These are phyloP conservation scores for Clitarchus hookeri DNA, from an alignment of 2,888 invertebrate genomes.

Conservation along the genomic window DNA sequence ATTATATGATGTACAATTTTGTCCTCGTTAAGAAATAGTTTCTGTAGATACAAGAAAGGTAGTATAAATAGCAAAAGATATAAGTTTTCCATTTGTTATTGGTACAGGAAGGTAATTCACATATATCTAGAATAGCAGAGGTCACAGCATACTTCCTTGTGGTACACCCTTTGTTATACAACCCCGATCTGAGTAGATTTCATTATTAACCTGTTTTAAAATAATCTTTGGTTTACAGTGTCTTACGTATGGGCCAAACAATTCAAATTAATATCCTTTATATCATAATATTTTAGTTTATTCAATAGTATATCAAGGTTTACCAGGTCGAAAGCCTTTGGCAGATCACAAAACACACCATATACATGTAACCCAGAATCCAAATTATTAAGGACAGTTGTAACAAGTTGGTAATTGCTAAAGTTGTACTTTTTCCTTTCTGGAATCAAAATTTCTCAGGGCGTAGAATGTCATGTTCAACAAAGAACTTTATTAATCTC, in stretches of 20 bases:
- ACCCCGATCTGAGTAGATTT: neutral
- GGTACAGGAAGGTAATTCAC: neutral
- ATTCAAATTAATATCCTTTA: neutral
- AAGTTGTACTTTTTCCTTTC: conserved; percentile 28
- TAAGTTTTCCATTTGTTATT: too few relatives aligned
- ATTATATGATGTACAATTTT: too few relatives aligned
- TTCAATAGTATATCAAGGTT: neutral
- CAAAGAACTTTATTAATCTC: neutral
- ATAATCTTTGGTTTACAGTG: neutral
- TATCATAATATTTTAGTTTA: neutral
- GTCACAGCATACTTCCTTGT: neutral
- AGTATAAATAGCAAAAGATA: too few relatives aligned
- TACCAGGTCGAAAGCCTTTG: neutral
- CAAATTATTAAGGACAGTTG: neutral
- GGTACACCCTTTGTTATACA: neutral
- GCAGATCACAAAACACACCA: neutral
- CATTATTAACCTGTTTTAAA: neutral
- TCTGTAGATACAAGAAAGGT: too few relatives aligned
- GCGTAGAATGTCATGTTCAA: neutral
- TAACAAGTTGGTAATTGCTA: conserved; percentile 3
- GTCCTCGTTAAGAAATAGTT: too few relatives aligned
- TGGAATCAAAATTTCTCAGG: conserved; percentile 25
- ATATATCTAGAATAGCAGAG: neutral
- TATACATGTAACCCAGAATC: too few relatives aligned
- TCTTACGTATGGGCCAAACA: neutral